These are phyloP conservation scores for Amphiprion clarkii DNA, from an alignment of 2,797 vertebrate species.

Conservation along the genomic window DNA sequence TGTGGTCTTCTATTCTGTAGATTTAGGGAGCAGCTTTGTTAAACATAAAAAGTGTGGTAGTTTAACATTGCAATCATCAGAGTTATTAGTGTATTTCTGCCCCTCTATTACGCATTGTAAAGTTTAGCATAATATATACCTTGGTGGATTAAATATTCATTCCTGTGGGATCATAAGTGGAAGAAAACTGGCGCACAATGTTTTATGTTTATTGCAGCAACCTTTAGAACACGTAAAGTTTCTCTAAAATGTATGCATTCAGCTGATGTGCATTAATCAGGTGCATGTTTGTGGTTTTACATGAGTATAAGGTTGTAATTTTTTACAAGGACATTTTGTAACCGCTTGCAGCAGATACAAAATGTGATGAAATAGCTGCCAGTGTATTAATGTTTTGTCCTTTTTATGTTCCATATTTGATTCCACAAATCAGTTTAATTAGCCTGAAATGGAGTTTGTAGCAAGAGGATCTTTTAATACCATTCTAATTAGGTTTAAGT, in stretches of 20 bases:
- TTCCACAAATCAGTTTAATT: conserved; percentile 64
- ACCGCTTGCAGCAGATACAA: conserved; percentile 4
- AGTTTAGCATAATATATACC: background rate
- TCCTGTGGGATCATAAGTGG: conserved; percentile 11
- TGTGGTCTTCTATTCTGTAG: too few species aligned
- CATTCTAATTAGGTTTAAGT: conserved; percentile 63
- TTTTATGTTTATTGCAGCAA: conserved; percentile 10
- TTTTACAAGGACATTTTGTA: conserved; percentile 15
- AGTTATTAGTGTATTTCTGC: too few species aligned
- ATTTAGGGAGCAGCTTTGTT: background rate
- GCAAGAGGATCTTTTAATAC: conserved; percentile 49
- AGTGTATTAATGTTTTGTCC: conserved; percentile 35
- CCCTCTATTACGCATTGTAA: too few species aligned
- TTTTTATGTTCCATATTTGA: conserved; percentile 57
- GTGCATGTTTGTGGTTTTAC: background rate
- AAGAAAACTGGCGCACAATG: background rate
- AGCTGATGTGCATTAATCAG: background rate
- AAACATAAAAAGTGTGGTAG: background rate
- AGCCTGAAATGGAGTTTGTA: conserved; percentile 53
- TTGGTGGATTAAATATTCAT: background rate
- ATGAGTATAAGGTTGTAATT: conserved; percentile 3
- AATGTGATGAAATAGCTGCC: conserved; percentile 45
- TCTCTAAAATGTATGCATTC: background rate
- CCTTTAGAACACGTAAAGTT: background rate
- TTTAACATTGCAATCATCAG: background rate